A percentile compares a stretch with the other conserved stretches of the same genome.
Evolutionary conservation across 2,113 vertebrate genomes (phyloP).

Genomic region (Holacanthus passer): DNA sequence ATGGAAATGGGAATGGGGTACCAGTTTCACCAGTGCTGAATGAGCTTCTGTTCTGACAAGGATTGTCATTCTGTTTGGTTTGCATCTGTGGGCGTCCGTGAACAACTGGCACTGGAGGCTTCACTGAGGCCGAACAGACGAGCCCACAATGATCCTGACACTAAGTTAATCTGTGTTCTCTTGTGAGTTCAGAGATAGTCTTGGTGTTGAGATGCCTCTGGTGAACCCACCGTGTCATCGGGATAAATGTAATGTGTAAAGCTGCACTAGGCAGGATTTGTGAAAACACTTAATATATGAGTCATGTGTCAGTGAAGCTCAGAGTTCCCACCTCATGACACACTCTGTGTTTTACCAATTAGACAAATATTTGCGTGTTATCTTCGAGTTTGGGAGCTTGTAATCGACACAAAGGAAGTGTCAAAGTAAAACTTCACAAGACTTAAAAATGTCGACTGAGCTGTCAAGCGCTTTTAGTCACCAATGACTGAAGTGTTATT

Average conservation of each 20-base stretch:
- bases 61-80: constrained; percentile 41
- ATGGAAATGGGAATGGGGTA: neutral
- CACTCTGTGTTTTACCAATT: neutral
- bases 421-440: neutral
- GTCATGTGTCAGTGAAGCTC: neutral
- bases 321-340: neutral
- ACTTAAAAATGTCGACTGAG: neutral
- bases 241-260: constrained; percentile 17
- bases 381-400: neutral
- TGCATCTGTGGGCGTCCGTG: constrained; percentile 14
- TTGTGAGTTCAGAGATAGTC: constrained; percentile 14
- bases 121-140: constrained; percentile 23
- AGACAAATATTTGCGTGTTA: neutral
- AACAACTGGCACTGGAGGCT: constrained; percentile 6
- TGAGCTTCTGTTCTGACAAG: constrained; percentile 45
- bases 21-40: constrained; percentile 37
- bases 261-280: neutral
- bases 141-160: constrained; percentile 39
- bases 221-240: neutral
- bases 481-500: neutral
- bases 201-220: constrained; percentile 11
- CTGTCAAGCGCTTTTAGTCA: constrained; percentile 5
- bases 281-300: neutral
- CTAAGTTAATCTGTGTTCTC: constrained; percentile 22
- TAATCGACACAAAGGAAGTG: neutral